Evolutionary conservation across 1,140 invertebrate species (phyloP).

Genomic region (Drosophila repleta): DNA sequence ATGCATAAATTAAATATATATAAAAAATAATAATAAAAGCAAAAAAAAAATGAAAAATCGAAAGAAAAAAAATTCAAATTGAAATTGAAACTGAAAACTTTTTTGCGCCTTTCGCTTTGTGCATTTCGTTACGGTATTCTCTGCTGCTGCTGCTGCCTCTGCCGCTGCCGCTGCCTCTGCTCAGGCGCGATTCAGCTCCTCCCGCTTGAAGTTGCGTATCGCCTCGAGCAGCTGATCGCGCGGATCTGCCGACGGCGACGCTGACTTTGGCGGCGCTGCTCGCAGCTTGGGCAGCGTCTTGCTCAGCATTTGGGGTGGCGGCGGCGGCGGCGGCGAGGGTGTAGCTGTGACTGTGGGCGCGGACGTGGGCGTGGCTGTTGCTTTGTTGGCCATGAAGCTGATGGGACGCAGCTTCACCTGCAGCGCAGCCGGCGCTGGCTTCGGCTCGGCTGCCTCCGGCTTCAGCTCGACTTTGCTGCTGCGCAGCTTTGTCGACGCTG

Average conservation of each 20-base stretch:
- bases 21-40: conserved; percentile 19
- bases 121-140: conserved; percentile 39
- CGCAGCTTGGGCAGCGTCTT: conserved; percentile 39
- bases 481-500: conserved; percentile 12
- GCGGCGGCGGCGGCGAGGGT: conserved; percentile 82
- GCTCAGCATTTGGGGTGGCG: conserved; percentile 84
- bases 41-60: conserved; percentile 18
- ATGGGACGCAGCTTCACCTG: conserved; percentile 58
- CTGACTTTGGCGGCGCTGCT: conserved; percentile 53
- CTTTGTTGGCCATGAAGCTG: conserved; percentile 7
- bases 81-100: background rate
- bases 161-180: background rate
- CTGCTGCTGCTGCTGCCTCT: too few relatives aligned
- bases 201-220: conserved; percentile 87
- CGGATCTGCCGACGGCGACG: conserved; percentile 84
- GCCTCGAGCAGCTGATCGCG: conserved; percentile 89
- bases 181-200: conserved; percentile 69
- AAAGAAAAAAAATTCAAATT: conserved; percentile 12
- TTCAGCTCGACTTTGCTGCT: conserved; percentile 70
- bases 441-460: conserved; percentile 19
- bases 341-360: conserved; percentile 19
- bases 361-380: conserved; percentile 3
- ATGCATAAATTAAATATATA: conserved; percentile 28
- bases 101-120: conserved; percentile 51
- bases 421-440: conserved; percentile 24